These are phyloP conservation scores for Drosophila pseudotalamancana DNA, from an alignment of 2,888 invertebrate species.

Conservation along the genomic window DNA sequence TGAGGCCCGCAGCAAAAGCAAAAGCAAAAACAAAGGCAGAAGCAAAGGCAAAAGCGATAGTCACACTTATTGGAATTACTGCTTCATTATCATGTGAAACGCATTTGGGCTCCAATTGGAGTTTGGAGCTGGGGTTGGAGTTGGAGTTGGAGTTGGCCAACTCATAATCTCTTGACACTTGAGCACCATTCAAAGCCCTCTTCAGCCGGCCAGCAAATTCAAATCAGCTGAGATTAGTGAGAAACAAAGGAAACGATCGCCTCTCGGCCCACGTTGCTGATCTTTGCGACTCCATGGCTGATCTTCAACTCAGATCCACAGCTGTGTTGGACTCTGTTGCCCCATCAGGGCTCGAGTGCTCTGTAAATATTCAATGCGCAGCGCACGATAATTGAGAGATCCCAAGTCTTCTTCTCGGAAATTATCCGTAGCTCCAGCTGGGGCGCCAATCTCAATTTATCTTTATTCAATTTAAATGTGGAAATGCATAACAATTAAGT, in stretches of 20 bases:
- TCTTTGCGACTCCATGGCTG: constrained; percentile 3
- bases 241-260: constrained; percentile 46
- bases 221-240: constrained; percentile 72
- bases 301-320: constrained; percentile 13
- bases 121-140: constrained; percentile 1
- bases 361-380: constrained; percentile 66
- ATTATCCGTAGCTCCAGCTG: constrained; percentile 2
- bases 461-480: no score
- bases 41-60: no score
- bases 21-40: no score
- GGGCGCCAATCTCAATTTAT: constrained; percentile 42
- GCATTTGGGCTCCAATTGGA: constrained; percentile 27
- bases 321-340: constrained; percentile 46
- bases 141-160: constrained; percentile 36
- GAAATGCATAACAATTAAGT: no score
- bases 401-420: constrained; percentile 55
- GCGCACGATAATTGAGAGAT: constrained; percentile 76
- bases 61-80: constrained; percentile 82
- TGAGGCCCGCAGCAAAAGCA: constrained; percentile 69
- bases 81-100: constrained; percentile 74
- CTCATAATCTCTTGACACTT: constrained; percentile 75
- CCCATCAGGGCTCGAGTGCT: constrained; percentile 75
- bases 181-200: constrained; percentile 65
- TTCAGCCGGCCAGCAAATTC: constrained; percentile 44
- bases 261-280: constrained; percentile 27